phyloP scores from a whole-genome alignment of 1,140 invertebrate species.

The Micrasema minimum region DNA sequence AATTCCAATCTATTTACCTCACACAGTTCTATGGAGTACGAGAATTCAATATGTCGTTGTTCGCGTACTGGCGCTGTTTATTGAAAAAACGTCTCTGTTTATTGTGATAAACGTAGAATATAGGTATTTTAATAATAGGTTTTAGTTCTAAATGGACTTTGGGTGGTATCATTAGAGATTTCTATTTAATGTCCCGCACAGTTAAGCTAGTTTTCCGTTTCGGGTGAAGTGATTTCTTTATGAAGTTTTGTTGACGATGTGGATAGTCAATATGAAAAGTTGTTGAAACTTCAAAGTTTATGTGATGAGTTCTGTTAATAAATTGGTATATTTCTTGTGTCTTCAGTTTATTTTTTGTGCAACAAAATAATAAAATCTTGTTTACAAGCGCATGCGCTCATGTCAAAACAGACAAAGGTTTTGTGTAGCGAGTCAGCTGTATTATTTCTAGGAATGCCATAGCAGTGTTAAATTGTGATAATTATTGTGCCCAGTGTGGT shows the following conservation, averaged over 20 bases:
- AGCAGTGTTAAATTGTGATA: constrained; percentile 49
- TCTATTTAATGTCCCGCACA: constrained; percentile 26
- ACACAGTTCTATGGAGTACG: constrained; percentile 19
- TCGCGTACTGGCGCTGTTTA: constrained; percentile 13
- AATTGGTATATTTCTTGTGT: constrained; percentile 35
- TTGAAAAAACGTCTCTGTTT: constrained; percentile 36
- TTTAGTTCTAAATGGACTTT: constrained; percentile 11
- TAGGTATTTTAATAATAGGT: constrained; percentile 9
- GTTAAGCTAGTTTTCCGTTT: not conserved
- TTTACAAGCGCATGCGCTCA: constrained; percentile 66
- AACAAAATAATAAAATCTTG: constrained; percentile 46
- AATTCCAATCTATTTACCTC: constrained; percentile 27
- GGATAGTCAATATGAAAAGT: constrained; percentile 40
- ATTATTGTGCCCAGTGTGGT: constrained; percentile 35
- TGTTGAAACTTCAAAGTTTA: constrained; percentile 28
- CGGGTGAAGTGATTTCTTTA: constrained; percentile 35
- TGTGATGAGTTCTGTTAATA: constrained; percentile 36
- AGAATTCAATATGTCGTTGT: constrained; percentile 41
- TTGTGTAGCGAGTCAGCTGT: constrained; percentile 69
- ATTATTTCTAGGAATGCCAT: constrained; percentile 55
- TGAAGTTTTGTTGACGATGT: constrained; percentile 45
- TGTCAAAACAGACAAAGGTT: constrained; percentile 69
- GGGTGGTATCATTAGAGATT: constrained; percentile 13
- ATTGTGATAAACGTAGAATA: constrained; percentile 36
- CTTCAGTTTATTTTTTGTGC: constrained; percentile 41